These are phyloP conservation scores for Quadroppia sp. DNA, from an alignment of 2,888 invertebrate genomes.

Conservation along the genomic window DNA sequence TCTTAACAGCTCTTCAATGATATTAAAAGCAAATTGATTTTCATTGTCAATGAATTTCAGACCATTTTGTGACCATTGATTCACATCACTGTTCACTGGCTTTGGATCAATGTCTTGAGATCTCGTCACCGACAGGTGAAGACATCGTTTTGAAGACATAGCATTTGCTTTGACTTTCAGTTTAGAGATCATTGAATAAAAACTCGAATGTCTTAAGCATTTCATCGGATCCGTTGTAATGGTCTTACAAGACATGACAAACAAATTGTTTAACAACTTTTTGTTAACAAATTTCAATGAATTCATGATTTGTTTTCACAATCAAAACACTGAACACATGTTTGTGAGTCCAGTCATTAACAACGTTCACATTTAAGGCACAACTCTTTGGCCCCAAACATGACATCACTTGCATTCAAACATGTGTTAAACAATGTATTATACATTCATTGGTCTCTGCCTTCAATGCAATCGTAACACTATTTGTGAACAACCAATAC, in stretches of 20 bases:
- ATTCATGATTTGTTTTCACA: neutral
- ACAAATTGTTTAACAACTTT: no score
- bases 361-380: neutral
- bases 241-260: no score
- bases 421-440: no score
- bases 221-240: no score
- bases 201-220: neutral
- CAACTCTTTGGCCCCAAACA: neutral
- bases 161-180: no score
- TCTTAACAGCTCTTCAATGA: neutral
- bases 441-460: neutral
- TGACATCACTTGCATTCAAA: neutral
- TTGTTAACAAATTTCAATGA: neutral
- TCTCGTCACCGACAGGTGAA: no score
- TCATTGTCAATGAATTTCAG: neutral
- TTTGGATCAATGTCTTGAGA: no score
- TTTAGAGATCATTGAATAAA: neutral
- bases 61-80: no score
- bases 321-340: constrained; percentile 2
- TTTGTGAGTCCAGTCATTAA: neutral
- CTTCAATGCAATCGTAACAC: neutral
- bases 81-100: neutral
- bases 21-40: constrained; percentile 7
- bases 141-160: no score
- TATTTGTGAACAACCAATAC: neutral